Evolutionary conservation across 2,797 vertebrate genomes (phyloP), one percentile per base, ranked within the genome.

Genomic region (Thunnus albacares): DNA sequence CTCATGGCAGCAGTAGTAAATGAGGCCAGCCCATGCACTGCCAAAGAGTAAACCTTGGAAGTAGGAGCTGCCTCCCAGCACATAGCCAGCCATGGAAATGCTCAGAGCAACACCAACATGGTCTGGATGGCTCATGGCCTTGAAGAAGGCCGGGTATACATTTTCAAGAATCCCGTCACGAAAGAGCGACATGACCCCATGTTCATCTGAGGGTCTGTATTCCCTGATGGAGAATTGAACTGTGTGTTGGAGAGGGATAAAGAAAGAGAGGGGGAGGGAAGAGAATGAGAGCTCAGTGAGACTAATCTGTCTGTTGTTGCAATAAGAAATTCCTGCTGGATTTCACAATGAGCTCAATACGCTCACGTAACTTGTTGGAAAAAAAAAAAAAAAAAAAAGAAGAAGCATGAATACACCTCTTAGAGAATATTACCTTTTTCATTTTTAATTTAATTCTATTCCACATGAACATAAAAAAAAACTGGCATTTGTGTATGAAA

Each of bases 61-160:
- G 84, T 92, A 95, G 38, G 94, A 95, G 84, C 92, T 94, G 18
- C 95, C 94, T 20, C 94, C 94, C 1, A 95, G 82, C 63, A 96
- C 87, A 4, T 94, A 95, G 5, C 94, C 95, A 0, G 95, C 92
- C 92, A 95, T 82, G 26, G 81, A 92, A 35, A 96, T 77, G 75
- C 95, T 94, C 66, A 95, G 77, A 17, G 92, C 85, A 2, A 95
- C n/a, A 17, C 95, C 95, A 0, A 95, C 38, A n/a, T 95, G 94
- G 86, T 96, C 95, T 0, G 93, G 89, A 56, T 96, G 88, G 67
- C 89, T 89, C 89, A 94, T 81, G 84, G 94, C 83, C 81, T 85
- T 93, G 86, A 95, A 95, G 76, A 96, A 96, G 2, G 94, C 93
- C 1, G 95, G 95, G 80, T 95, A 95, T 1, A 95, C 84, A 1